Percentiles rank a stretch among this genome's conserved stretches.
phyloP scores from a whole-genome alignment of 2,113 vertebrate species.

The Oncorhynchus tshawytscha region DNA sequence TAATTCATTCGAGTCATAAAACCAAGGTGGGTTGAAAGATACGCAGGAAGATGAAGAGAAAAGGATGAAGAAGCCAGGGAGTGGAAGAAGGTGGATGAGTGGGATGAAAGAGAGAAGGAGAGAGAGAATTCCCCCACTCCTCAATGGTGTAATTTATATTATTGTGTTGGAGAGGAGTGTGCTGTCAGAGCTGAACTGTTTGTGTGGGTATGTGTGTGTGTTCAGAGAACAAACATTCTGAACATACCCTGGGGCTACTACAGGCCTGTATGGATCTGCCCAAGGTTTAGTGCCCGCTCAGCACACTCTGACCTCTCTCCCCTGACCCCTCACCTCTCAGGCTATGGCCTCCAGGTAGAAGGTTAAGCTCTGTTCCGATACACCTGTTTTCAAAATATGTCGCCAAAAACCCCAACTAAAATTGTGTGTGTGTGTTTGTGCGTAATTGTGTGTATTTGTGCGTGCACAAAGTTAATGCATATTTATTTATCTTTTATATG shows the following conservation, averaged over 20 bases:
- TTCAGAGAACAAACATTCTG: not conserved
- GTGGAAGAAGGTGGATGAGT: not conserved
- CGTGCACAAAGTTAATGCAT: not conserved
- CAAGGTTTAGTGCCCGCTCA: not conserved
- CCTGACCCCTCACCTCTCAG: not conserved
- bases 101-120: constrained; percentile 11
- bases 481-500: not conserved
- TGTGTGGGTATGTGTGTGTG: not conserved
- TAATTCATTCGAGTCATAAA: not conserved
- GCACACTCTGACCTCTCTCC: not conserved
- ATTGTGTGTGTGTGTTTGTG: too few relatives aligned
- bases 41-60: not conserved
- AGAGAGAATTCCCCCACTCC: not conserved
- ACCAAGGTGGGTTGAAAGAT: not conserved
- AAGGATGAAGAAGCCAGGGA: not conserved
- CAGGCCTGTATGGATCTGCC: not conserved
- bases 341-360: not conserved
- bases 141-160: not conserved
- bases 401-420: not conserved
- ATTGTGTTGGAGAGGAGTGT: not conserved
- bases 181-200: not conserved
- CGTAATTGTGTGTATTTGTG: not conserved
- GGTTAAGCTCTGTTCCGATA: not conserved
- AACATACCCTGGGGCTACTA: not conserved
- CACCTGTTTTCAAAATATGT: not conserved